Conservation (phyloP, 1,140 invertebrate species). For the Lamellibrachia luymesi region DNA sequence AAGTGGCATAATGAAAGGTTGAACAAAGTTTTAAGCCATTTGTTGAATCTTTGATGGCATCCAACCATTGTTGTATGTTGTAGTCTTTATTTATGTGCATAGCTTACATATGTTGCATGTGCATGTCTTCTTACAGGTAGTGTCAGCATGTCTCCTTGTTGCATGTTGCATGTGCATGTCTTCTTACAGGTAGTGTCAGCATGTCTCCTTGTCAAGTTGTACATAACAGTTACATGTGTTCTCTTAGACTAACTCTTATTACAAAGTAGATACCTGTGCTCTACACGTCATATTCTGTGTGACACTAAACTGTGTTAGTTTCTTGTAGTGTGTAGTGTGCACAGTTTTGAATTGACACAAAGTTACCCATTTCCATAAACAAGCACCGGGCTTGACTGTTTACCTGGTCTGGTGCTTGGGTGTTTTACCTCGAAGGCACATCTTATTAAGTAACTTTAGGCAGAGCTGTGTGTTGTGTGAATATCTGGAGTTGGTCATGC, state of each 20-base stretch:
- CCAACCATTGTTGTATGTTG: neutral
- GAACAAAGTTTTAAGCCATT: neutral
- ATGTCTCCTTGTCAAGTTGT: neutral
- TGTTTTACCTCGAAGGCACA: neutral
- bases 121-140: neutral
- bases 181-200: neutral
- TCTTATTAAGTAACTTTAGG: neutral
- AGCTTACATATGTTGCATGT: neutral
- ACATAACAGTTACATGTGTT: neutral
- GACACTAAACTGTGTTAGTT: neutral
- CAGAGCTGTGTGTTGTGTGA: neutral
- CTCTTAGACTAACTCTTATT: neutral
- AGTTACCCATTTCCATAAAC: neutral
- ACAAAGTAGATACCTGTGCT: neutral
- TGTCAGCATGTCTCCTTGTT: neutral
- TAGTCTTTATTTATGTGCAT: neutral
- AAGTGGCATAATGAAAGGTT: neutral
- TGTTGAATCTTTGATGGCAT: neutral
- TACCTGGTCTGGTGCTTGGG: neutral
- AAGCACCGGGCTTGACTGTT: neutral
- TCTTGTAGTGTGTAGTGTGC: neutral
- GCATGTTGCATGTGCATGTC: neutral
- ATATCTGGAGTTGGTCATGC: neutral
- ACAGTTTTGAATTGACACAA: neutral
- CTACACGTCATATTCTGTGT: neutral